Base-by-base conservation (phyloP, 2,888 invertebrate species). In the Hydropsyche betteni region DNA sequence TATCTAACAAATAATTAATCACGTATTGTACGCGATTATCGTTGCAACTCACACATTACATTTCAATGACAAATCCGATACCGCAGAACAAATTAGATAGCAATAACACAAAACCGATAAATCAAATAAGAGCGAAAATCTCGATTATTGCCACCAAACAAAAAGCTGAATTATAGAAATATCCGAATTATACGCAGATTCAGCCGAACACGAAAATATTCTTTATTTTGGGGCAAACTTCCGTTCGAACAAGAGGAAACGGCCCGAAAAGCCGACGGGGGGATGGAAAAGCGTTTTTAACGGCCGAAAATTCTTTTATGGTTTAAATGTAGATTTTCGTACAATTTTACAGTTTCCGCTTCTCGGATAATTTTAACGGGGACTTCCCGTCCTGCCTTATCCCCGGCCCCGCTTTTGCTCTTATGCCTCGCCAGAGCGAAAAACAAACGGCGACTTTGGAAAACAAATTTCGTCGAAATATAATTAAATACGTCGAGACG, bases 261-360 rank as follows among this genome's bases (percentile, higher is more conserved):
- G 58, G 58, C 6, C 58, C 4, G 34, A 64, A 24, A 24, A 24
- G 24, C 24, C 24, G 24, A 24, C 24, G 24, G 64, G 36, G 34
- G 33, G 24, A 24, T 64, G 33, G 12, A 44, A 55, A 55, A 55
- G 58, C 64, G 24, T 34, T 34, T 36, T 36, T 24, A 24, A 24
- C 36, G 36, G 36, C 34, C 36, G 64, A 64, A 36, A 64, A 64
- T 64, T 64, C 64, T 64, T 64, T 64, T 64, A 64, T 64, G 64
- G 34, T 64, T 64, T 64, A 64, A 64, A 64, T 64, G 64, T 64
- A 64, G 64, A 64, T 64, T 64, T 64, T 64, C 64, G 64, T 64
- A 64, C 64, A 64, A 64, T 64, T 64, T 64, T 64, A 64, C 64
- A 64, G 64, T 64, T 64, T 64, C 64, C 64, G 64, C 64, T 64